phyloP scores from a whole-genome alignment of 1,140 invertebrate species.

The Druon quercuslanigerum region DNA sequence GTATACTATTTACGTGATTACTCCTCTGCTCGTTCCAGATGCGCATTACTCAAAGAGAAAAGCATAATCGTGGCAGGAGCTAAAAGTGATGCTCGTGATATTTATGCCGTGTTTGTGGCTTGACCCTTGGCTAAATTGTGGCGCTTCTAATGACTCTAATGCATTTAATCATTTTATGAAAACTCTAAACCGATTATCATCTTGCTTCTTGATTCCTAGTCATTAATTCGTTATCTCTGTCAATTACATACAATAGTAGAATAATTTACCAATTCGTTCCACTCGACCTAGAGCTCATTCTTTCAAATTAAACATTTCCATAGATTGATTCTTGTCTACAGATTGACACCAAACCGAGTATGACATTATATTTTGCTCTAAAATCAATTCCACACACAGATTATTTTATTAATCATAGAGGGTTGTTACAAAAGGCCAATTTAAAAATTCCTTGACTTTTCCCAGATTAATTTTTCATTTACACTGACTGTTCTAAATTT shows the following conservation, averaged over 20 bases:
- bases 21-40: conserved; percentile 7
- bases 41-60: conserved; percentile 7
- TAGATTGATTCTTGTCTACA: neutral
- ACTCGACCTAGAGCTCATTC: conserved; percentile 1
- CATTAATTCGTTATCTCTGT: conserved; percentile 5
- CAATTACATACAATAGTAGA: conserved; percentile 22
- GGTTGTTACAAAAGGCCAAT: too few relatives aligned
- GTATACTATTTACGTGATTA: conserved; percentile 1
- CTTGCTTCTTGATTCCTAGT: neutral
- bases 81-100: neutral
- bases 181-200: conserved; percentile 19
- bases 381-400: neutral
- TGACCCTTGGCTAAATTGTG: neutral
- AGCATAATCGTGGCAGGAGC: neutral
- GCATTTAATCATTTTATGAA: conserved; percentile 12
- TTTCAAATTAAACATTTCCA: conserved; percentile 2
- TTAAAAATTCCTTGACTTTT: too few relatives aligned
- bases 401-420: too few relatives aligned
- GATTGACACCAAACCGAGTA: neutral
- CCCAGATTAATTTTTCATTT: too few relatives aligned
- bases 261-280: conserved; percentile 23
- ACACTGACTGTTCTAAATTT: too few relatives aligned
- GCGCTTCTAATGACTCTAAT: neutral
- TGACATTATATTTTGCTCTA: neutral
- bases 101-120: neutral